Evolutionary conservation across 1,140 invertebrate genomes (phyloP).

Genomic region (Cotesia vestalis): DNA sequence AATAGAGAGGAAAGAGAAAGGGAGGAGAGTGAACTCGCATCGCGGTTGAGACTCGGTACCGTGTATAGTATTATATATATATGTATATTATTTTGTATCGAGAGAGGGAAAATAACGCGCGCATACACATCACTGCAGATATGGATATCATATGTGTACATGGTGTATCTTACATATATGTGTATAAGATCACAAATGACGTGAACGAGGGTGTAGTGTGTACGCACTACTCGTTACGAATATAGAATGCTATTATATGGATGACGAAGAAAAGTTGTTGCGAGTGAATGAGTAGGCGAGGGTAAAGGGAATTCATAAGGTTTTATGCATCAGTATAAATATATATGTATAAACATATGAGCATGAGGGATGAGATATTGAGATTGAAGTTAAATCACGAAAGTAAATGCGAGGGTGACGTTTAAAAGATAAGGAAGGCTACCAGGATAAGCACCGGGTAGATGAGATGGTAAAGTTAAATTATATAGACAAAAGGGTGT

Average conservation of each 20-base stretch:
- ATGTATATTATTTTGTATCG: neutral
- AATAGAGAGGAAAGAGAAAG: conserved; percentile 9
- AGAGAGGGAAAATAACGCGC: neutral
- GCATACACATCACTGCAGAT: neutral
- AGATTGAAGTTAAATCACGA: too few species aligned
- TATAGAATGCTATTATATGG: conserved; percentile 13
- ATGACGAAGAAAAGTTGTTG: neutral
- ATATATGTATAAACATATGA: too few species aligned
- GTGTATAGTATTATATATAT: too few species aligned
- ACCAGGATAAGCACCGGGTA: too few species aligned
- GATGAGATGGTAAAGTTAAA: too few species aligned
- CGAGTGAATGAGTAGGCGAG: conserved; percentile 2
- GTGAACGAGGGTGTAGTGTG: conserved; percentile 9
- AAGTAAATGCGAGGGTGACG: too few species aligned
- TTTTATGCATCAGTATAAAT: neutral
- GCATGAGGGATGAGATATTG: too few species aligned
- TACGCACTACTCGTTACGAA: neutral
- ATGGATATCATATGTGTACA: too few species aligned
- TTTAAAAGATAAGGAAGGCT: too few species aligned
- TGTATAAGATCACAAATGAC: conserved; percentile 6
- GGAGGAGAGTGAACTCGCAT: conserved; percentile 16
- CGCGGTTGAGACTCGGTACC: too few species aligned
- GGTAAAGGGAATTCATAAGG: neutral
- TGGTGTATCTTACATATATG: too few species aligned
- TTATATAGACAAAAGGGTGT: too few species aligned